Conservation (phyloP, 2,113 vertebrate genomes). For the Anarhynchus alexandrinus region DNA sequence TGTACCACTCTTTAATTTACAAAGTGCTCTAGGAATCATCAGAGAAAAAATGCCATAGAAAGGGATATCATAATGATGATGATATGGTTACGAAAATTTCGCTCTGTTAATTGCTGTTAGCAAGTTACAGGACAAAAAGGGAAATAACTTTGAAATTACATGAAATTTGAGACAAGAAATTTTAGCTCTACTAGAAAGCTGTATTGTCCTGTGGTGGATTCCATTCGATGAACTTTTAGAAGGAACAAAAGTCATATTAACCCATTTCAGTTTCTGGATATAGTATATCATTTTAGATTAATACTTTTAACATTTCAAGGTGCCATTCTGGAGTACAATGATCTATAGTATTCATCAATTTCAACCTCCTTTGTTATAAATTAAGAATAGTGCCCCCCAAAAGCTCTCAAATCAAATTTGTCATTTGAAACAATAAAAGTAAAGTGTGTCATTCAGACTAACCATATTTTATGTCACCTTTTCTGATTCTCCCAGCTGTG, state of each 20-base stretch:
- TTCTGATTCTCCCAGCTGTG: neutral
- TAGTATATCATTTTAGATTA: slow-evolving; percentile 65
- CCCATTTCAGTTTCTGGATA: slow-evolving; percentile 50
- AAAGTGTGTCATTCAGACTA: slow-evolving; percentile 54
- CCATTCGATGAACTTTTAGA: slow-evolving; percentile 43
- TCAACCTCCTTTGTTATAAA: slow-evolving; percentile 59
- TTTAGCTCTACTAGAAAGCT: slow-evolving; percentile 60
- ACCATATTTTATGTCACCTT: neutral
- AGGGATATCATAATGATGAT: neutral
- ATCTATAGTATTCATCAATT: slow-evolving; percentile 70
- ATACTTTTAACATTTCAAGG: slow-evolving; percentile 72
- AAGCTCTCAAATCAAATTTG: slow-evolving; percentile 51
- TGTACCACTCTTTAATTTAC: neutral
- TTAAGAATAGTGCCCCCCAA: slow-evolving; percentile 51
- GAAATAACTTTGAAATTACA: slow-evolving; percentile 63
- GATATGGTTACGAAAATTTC: neutral
- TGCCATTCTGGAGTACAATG: slow-evolving; percentile 63
- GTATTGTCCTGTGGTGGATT: slow-evolving; percentile 19
- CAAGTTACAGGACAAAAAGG: slow-evolving; percentile 44
- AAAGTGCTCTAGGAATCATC: neutral
- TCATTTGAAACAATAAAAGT: slow-evolving; percentile 52
- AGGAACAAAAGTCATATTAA: slow-evolving; percentile 27
- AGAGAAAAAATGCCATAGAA: neutral
- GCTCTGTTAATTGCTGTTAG: slow-evolving; percentile 49
- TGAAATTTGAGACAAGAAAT: slow-evolving; percentile 56